Evolutionary conservation across 2,797 vertebrate species (phyloP), one percentile per base, ranked within the genome.

Genomic region (Cebuella pygmaea): DNA sequence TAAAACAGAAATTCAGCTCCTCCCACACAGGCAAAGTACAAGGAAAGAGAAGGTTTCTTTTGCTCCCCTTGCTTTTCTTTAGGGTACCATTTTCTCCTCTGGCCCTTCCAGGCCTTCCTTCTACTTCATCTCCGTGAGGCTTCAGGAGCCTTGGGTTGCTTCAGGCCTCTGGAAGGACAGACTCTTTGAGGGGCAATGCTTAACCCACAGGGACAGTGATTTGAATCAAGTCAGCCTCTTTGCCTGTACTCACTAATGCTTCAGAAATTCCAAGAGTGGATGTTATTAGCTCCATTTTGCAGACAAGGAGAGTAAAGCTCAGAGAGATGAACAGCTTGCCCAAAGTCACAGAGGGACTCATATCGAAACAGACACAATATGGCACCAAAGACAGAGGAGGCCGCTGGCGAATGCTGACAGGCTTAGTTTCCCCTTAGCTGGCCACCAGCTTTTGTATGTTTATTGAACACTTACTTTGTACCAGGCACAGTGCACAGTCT

Each of bases 391-490:
- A 17, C 15, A 41, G 3, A 27, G 20, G 64, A 85, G 74, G 48
- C 64, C 64, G 22, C 20, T 1, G 0, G 36, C 4, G 14, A 76
- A 12, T 19, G 33, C 17, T 0, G 0, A 30, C 15, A 12, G 57
- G 8, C 33, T 36, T 39, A 41, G 39, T 5, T 61, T 64, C 30
- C 19, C 85, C 36, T 24, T 1, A 15, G 36, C 41, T 7, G 9
- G 22, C n/a, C 27, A 4, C 13, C 14, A 20, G 41, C 61, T 26
- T 50, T 26, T 79, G 24, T 17, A n/a, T 3, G 10, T 13, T 24
- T 13, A 15, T 52, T 27, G 20, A 70, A 10, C 41, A 26, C 57
- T 64, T 33, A 22, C 74, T 20, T 7, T 5, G 2, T 41, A n/a
- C n/a, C 46, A 41, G 30, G 41, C 24, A 14, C 15, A 0, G 41